These are phyloP conservation scores for Pseudachorutes palmiensis DNA, from an alignment of 1,140 invertebrate genomes.

Conservation along the genomic window DNA sequence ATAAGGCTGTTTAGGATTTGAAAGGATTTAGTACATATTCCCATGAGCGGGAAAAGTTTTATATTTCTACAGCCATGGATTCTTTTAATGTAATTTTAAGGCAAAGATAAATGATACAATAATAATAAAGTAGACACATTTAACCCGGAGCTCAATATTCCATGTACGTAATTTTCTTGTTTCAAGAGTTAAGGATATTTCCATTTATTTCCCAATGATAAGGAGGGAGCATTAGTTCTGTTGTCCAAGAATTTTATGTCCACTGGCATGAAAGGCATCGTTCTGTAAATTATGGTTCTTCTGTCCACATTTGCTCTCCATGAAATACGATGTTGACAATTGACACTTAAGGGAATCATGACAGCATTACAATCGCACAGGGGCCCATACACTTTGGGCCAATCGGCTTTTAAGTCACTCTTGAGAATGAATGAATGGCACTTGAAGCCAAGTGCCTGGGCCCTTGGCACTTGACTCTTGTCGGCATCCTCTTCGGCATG, in stretches of 20 bases:
- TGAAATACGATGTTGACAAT: background rate
- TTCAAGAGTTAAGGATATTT: background rate
- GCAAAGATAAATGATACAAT: background rate
- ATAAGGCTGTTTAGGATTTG: background rate
- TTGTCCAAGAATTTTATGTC: background rate
- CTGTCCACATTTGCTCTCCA: background rate
- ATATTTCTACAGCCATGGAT: too few species aligned
- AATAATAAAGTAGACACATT: background rate
- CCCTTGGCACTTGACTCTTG: background rate
- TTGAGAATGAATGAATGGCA: constrained; percentile 2
- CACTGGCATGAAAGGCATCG: background rate
- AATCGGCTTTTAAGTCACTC: background rate
- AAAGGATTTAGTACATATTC: background rate
- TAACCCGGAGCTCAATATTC: background rate
- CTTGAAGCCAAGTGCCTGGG: background rate
- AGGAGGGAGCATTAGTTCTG: background rate
- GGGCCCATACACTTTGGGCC: background rate
- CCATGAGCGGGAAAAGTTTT: background rate
- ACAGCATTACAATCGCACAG: background rate
- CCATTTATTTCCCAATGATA: background rate
- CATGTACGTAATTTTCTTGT: background rate
- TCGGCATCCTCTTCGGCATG: background rate
- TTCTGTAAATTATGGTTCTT: background rate
- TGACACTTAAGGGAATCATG: background rate
- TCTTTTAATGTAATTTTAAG: background rate